Evolutionary conservation across 2,797 vertebrate species (phyloP), one percentile per base, ranked within the genome.

Genomic region (Percopsis omiscomaycus): DNA sequence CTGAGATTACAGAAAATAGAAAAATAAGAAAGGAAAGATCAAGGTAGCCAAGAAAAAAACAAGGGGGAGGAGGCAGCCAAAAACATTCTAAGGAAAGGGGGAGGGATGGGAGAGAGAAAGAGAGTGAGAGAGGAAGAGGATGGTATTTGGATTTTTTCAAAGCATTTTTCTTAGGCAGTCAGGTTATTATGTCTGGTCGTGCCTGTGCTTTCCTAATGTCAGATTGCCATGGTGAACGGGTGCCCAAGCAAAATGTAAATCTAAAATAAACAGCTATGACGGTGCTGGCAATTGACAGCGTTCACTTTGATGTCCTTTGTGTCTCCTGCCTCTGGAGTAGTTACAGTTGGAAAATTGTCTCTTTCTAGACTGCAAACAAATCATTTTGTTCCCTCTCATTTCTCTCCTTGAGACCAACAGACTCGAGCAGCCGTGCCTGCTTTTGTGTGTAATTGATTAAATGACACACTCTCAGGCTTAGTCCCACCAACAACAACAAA

Each of bases 1-100:
- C 61, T 4, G 60, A 89, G 86, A 88, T 90, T 83, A 87, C 72
- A 85, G 79, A 79, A 89, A 86, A 89, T 78, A 71, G 80, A 82
- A 83, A 88, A 82, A 84, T 81, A 27, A 16, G 55, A 63, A 32
- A 55, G 37, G 29, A 27, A 50, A 3, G 12, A 12, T 29, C 22
- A 53, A 3, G 47, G 42, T 29, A 55, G 47, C 42, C 80, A 77
- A 84, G 78, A 62, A 71, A 73, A 81, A 74, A 73, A 69, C 73
- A 63, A 15, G 55, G 44, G 27, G 3, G 48, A 15, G 22, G 64
- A 37, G 27, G 69, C 62, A 16, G 57, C 32, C 55, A 68, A 68
- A 71, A 81, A 67, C 79, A 81, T 73, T 66, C 69, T 75, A 62
- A n/a, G 59, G 53, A 10, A 51, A 32, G 16, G 67, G 37, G 52